These are phyloP conservation scores for Saccopteryx bilineata DNA, from an alignment of 2,113 vertebrate genomes.

Conservation along the genomic window DNA sequence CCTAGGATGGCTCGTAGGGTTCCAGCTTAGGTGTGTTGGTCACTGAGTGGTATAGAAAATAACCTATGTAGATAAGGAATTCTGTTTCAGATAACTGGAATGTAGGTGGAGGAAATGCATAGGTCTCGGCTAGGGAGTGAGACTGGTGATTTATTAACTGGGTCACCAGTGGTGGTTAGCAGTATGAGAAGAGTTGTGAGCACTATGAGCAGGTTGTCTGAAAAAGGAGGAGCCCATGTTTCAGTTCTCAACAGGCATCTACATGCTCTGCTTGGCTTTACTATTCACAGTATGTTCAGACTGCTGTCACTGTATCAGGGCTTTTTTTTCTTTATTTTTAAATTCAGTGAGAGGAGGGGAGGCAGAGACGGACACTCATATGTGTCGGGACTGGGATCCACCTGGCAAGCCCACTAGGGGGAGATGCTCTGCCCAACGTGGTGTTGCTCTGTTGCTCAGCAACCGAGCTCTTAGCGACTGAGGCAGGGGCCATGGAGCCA, in stretches of 20 bases:
- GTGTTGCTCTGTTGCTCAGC: too few relatives aligned
- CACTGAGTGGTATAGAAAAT: neutral
- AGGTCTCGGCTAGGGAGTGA: neutral
- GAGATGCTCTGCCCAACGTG: too few relatives aligned
- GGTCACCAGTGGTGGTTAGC: neutral
- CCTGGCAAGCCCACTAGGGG: too few relatives aligned
- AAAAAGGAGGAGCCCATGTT: accelerated
- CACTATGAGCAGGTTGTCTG: accelerated
- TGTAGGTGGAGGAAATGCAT: neutral
- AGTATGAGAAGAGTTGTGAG: neutral
- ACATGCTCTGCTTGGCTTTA: too few relatives aligned
- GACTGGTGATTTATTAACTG: neutral
- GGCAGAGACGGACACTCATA: too few relatives aligned
- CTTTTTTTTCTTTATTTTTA: neutral
- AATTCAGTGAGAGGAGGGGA: too few relatives aligned
- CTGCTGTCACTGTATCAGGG: neutral
- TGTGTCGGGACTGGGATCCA: too few relatives aligned
- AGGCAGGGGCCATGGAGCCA: too few relatives aligned
- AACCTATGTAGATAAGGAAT: neutral
- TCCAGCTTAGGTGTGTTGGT: neutral
- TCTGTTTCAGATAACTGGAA: neutral
- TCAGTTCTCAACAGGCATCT: neutral
- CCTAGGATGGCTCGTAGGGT: neutral
- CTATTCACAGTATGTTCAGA: neutral
- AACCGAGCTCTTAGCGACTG: too few relatives aligned